A percentile compares a stretch with the other conserved stretches of the same genome.
phyloP scores from a whole-genome alignment of 1,140 invertebrate genomes.

The Scaptomyza pallida region DNA sequence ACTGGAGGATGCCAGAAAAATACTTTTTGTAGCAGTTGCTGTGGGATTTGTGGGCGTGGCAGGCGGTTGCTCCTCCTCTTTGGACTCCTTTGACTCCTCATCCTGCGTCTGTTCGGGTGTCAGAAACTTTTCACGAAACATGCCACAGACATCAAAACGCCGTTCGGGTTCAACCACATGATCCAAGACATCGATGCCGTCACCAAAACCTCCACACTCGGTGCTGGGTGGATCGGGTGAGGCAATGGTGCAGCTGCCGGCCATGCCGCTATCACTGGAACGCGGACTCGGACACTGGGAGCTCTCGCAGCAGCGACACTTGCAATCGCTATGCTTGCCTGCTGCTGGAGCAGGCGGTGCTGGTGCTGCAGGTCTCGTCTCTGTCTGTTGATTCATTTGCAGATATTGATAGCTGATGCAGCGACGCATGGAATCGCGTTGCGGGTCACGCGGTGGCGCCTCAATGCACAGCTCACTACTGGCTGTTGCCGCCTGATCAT shows the following conservation, averaged over 20 bases:
- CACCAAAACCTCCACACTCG: constrained; percentile 12
- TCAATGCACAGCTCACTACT: constrained; percentile 71
- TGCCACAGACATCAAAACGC: constrained; percentile 78
- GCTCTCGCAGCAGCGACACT: constrained; percentile 87
- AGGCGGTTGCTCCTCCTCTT: constrained; percentile 15
- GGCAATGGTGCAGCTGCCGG: constrained; percentile 90
- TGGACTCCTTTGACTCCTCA: constrained; percentile 11
- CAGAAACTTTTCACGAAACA: constrained; percentile 78
- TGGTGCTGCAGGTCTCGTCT: background rate
- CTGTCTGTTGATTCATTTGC: constrained; percentile 61
- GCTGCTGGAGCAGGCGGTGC: constrained; percentile 7
- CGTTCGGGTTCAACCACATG: constrained; percentile 59
- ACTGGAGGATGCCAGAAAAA: constrained; percentile 67
- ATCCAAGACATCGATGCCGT: constrained; percentile 44
- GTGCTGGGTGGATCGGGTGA: constrained; percentile 86
- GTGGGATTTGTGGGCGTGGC: constrained; percentile 37
- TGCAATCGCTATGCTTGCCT: constrained; percentile 57
- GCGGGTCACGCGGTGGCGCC: constrained; percentile 27
- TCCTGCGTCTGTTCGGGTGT: constrained; percentile 71
- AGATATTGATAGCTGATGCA: constrained; percentile 85
- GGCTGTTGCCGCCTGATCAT: constrained; percentile 32
- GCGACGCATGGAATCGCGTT: constrained; percentile 72
- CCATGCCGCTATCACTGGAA: constrained; percentile 92
- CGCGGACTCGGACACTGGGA: constrained; percentile 87
- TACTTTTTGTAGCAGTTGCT: constrained; percentile 56